Base-by-base conservation (phyloP, 2,888 invertebrate species). In the Synanthedon myopaeformis region DNA sequence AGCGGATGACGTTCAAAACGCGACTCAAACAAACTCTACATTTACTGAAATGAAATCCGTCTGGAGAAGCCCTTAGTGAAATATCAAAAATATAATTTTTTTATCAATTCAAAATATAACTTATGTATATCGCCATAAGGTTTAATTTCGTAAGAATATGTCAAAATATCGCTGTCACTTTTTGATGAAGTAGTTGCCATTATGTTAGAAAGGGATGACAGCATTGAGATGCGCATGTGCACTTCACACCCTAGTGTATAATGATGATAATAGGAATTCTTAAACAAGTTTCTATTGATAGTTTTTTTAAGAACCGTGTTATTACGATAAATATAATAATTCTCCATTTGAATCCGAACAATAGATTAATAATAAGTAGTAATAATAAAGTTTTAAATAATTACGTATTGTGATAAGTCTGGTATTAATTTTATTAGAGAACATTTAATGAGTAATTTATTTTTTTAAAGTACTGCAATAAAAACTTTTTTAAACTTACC, bases 401-500 rank as follows among this genome's bases (percentile, higher is more conserved):
- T 14, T 45, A 12, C 48, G 5, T 45, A 45, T n/a, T 12, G 45
- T 3, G 8, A 13, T 13, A 23, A 23, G 23, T 23, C 23, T 23
- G 23, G 35, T 35, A 35, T 35, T 23, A 8, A 8, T 35, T 35
- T 35, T 35, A 35, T 35, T 8, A 8, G 35, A 8, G 8, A 6
- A 35, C 2, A 8, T 35, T 35, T 35, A 35, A 35, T 35, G 49
- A 8, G 51, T 54, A 54, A 42, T 51, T 28, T 53, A 48, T 19
- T 23, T 4, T 23, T 23, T 23, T 23, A 49, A 45, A 35, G 6
- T 6, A 28, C 28, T 28, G 8, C 35, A 4, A 55, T 8, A 8
- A 35, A 35, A 35, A 35, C 35, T 35, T 35, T 23, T 35, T 35
- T 41, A 54, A 54, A 84, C 91, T 91, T 79, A 92, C 92, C 90